Evolutionary conservation across 2,888 invertebrate genomes (phyloP), one percentile per base, ranked within the genome.

Genomic region (Zele albiditarsus): DNA sequence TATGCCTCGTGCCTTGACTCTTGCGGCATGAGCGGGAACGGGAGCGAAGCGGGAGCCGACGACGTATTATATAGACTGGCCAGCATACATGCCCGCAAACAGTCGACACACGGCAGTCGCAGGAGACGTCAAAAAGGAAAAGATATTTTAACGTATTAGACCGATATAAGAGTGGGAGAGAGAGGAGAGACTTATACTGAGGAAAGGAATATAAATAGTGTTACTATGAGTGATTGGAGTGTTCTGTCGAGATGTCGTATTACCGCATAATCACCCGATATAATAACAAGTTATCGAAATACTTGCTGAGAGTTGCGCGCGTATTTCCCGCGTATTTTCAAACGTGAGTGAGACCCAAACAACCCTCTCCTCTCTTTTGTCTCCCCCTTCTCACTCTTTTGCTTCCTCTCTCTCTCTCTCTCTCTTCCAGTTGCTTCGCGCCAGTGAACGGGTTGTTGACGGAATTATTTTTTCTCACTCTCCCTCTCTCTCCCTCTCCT

Each of bases 61-160:
- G 77, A 80, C 81, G 78, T 85, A 84, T 85, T 85, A 85, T 83
- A 83, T 81, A 82, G 81, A 82, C 80, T 80, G 80, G 81, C 74
- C 49, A 76, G 82, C 82, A 84, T 82, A 83, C 84, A 84, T 83
- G 81, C 84, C 83, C 82, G 83, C 86, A 83, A 84, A 83, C 87
- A 88, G 88, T 89, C 88, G 86, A 85, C 88, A 86, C 88, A 88
- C 88, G 88, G 85, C 87, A 82, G 82, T 85, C 86, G 84, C 81
- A 74, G 81, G 79, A 84, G 82, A 68, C 65, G 65, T 71, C 62
- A 53, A 23, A 72, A 27, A 20, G 12, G 8, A 38, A 38, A 38
- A 38, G 12, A 38, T 2, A 38, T 38, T 38, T 12, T 38, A 57
- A 23, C 33, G 16, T 74, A 63, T 53, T 38, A 70, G 2, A 46